Conservation (phyloP, 2,113 vertebrate genomes). For the Equus quagga region DNA sequence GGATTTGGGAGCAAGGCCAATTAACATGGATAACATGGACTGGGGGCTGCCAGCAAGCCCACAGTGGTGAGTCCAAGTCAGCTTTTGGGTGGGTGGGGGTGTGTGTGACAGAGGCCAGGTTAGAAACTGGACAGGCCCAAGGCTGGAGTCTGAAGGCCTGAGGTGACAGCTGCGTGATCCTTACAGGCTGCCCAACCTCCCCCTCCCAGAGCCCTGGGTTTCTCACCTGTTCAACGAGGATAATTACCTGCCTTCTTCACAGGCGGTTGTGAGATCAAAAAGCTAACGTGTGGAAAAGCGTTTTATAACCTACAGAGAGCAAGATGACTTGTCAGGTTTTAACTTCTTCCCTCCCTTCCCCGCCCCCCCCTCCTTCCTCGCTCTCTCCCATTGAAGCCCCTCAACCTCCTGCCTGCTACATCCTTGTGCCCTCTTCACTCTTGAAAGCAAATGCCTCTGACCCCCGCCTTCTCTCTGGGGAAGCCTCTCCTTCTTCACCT, state of each 20-base stretch:
- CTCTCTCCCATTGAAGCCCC: neutral
- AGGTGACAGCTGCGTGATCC: neutral
- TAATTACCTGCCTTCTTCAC: neutral
- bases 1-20: neutral
- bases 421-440: neutral
- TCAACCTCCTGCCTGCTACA: neutral
- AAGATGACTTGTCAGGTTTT: neutral
- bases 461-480: neutral
- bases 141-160: neutral
- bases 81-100: neutral
- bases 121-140: neutral
- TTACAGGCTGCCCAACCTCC: neutral
- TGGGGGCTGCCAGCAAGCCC: neutral
- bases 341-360: neutral
- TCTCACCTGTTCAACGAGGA: neutral
- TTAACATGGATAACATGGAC: neutral
- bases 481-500: no score
- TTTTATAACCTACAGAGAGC: neutral
- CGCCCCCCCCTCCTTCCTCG: neutral
- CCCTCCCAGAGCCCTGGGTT: neutral
- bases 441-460: neutral
- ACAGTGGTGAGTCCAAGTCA: neutral
- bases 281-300: neutral
- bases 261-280: neutral
- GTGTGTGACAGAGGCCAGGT: neutral